These are phyloP conservation scores for Semotilus atromaculatus DNA, from an alignment of 2,797 vertebrate species.

Conservation along the genomic window DNA sequence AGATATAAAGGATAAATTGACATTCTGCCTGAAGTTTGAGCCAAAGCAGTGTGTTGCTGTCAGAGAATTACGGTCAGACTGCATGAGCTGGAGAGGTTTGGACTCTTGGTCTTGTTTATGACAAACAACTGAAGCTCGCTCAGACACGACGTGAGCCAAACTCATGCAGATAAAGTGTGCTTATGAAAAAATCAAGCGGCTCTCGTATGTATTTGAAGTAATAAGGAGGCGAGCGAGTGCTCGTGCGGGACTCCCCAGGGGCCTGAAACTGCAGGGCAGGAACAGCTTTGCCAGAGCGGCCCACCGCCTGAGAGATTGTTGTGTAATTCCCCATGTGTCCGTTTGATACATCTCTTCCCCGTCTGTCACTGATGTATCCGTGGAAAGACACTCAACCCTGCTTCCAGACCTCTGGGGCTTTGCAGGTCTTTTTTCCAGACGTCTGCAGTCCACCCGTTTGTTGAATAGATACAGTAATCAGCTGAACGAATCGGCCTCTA, in stretches of 20 bases:
- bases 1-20: not conserved
- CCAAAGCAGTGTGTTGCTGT: constrained; percentile 28
- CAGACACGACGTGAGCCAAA: not conserved
- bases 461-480: not conserved
- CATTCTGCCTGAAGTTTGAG: constrained; percentile 19
- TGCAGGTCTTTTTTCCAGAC: not conserved
- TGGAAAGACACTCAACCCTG: constrained; percentile 10
- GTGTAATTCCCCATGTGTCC: constrained; percentile 3
- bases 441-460: constrained; percentile 5
- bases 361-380: constrained; percentile 9
- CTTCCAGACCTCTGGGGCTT: constrained; percentile 13
- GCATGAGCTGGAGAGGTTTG: constrained; percentile 51
- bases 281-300: not conserved
- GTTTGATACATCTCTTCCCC: constrained; percentile 8
- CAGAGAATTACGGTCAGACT: constrained; percentile 27
- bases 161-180: not conserved
- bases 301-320: constrained; percentile 6
- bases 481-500: not conserved
- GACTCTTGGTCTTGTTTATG: constrained; percentile 63
- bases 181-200: not conserved
- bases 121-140: constrained; percentile 35
- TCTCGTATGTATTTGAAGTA: not conserved
- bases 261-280: not conserved
- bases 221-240: not conserved
- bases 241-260: not conserved